Percentiles rank a stretch among this genome's conserved stretches.
phyloP scores from a whole-genome alignment of 2,113 vertebrate genomes.

The Poeciliopsis prolifica region DNA sequence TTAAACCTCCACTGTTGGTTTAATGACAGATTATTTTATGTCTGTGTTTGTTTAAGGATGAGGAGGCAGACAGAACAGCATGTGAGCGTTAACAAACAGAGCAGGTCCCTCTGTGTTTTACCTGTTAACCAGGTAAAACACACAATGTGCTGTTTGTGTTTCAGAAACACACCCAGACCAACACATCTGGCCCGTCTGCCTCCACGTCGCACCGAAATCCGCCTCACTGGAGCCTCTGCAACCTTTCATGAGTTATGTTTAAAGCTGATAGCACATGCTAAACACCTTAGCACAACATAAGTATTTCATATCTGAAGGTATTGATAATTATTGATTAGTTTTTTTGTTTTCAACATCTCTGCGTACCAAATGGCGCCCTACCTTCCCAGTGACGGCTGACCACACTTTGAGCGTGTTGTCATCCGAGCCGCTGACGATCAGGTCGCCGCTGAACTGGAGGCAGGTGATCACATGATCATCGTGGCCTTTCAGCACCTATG shows the following conservation, averaged over 20 bases:
- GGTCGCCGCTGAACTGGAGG: conserved; percentile 95
- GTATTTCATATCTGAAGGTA: no score
- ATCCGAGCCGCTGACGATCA: conserved; percentile 96
- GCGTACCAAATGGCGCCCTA: conserved; percentile 46
- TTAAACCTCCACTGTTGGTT: neutral
- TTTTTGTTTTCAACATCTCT: no score
- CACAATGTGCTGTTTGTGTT: neutral
- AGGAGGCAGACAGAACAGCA: neutral
- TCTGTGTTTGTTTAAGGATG: neutral
- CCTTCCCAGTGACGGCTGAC: conserved; percentile 95
- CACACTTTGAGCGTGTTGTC: conserved; percentile 98
- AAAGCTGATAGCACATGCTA: neutral
- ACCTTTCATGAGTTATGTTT: neutral
- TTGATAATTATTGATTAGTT: no score
- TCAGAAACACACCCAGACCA: conserved; percentile 24
- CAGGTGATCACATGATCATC: conserved; percentile 98
- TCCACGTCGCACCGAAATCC: neutral
- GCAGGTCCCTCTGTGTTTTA: neutral
- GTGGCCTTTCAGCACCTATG: conserved; percentile 93
- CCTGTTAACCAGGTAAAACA: conserved; percentile 3
- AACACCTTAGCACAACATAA: no score
- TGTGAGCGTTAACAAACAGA: neutral
- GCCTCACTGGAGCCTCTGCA: neutral
- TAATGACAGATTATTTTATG: neutral
- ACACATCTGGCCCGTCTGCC: conserved; percentile 4